phyloP scores from a whole-genome alignment of 2,888 invertebrate genomes.

The Selenia dentaria region DNA sequence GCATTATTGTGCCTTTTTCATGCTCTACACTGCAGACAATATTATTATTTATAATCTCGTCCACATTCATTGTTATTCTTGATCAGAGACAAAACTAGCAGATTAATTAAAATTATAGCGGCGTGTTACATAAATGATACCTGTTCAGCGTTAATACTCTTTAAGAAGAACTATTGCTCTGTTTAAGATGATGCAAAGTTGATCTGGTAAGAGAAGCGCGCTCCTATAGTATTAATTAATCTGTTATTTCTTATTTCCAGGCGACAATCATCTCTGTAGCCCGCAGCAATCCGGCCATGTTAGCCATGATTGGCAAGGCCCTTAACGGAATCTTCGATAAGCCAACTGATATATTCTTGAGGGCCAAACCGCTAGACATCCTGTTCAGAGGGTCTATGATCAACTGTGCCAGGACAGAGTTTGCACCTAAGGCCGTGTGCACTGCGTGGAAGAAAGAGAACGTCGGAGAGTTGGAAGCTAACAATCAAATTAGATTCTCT shows the following conservation, averaged over 20 bases:
- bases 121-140: no score
- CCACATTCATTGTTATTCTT: no score
- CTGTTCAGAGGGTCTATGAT: constrained; percentile 90
- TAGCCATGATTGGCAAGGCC: constrained; percentile 88
- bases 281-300: constrained; percentile 87
- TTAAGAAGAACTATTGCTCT: no score
- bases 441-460: constrained; percentile 87
- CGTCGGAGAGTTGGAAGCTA: constrained; percentile 83
- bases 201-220: no score
- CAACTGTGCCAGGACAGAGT: constrained; percentile 90
- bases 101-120: no score
- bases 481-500: constrained; percentile 88
- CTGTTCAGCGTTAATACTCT: no score
- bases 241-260: constrained; percentile 58
- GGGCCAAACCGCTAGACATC: constrained; percentile 87
- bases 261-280: constrained; percentile 84
- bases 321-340: constrained; percentile 88
- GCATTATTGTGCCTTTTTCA: no score
- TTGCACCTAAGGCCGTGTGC: constrained; percentile 91
- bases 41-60: no score
- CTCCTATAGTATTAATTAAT: no score
- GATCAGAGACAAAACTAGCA: no score
- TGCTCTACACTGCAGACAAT: no score
- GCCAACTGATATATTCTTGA: constrained; percentile 86
- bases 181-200: no score